Conservation (phyloP, 92 coral and sea anemone species). For the Epizoanthus stellaris region DNA sequence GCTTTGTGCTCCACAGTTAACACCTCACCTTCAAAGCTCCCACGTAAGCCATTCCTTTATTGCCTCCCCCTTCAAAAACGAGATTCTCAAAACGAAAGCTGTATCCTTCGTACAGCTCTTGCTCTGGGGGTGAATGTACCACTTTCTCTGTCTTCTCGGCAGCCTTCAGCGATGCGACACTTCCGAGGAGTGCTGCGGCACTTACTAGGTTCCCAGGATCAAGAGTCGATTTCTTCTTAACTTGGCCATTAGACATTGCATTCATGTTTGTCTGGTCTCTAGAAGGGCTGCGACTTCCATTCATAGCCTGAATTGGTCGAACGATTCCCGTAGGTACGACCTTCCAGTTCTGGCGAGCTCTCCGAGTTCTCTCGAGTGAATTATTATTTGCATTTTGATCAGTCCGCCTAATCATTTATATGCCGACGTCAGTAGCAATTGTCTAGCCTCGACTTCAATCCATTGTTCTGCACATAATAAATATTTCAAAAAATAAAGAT, state of each 20-base stretch:
- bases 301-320: constrained; percentile 66
- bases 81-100: constrained; percentile 89
- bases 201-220: constrained; percentile 67
- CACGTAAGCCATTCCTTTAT: constrained; percentile 98
- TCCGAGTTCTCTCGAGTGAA: constrained; percentile 28
- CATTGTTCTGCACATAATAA: not conserved
- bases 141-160: constrained; percentile 74
- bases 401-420: constrained; percentile 45
- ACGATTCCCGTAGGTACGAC: constrained; percentile 62
- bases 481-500: not conserved
- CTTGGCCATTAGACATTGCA: constrained; percentile 31
- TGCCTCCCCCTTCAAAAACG: constrained; percentile 98
- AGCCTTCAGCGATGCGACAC: constrained; percentile 84
- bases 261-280: constrained; percentile 1
- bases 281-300: constrained; percentile 27
- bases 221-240: constrained; percentile 41
- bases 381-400: constrained; percentile 67
- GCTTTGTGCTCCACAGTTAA: no score
- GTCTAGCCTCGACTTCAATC: constrained; percentile 39
- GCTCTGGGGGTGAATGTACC: constrained; percentile 62
- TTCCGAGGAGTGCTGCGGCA: constrained; percentile 83
- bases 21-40: constrained; percentile 92
- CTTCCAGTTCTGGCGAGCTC: constrained; percentile 52
- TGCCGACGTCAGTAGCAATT: constrained; percentile 26
- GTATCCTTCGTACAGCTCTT: constrained; percentile 62